phyloP scores from a whole-genome alignment of 2,888 invertebrate genomes.

The Iphiclides podalirius region DNA sequence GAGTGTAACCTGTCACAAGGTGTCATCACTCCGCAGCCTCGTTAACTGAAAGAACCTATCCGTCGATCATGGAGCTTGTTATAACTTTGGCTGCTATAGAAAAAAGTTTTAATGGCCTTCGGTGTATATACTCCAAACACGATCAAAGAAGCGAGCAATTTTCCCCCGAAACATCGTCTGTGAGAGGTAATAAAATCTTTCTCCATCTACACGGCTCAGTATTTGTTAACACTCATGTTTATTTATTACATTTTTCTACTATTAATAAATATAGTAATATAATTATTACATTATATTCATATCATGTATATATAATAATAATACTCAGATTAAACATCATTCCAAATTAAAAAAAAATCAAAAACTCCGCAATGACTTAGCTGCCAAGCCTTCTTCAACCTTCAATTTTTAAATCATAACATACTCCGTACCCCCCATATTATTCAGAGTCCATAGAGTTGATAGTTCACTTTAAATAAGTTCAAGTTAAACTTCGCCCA shows the following conservation, averaged over 20 bases:
- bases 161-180: slow-evolving; percentile 21
- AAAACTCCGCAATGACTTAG: too few relatives aligned
- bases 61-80: slow-evolving; percentile 53
- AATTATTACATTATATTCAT: too few relatives aligned
- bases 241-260: slow-evolving; percentile 5
- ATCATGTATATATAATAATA: too few relatives aligned
- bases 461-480: too few relatives aligned
- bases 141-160: slow-evolving; percentile 22
- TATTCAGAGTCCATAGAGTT: too few relatives aligned
- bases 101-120: slow-evolving; percentile 50
- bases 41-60: slow-evolving; percentile 28
- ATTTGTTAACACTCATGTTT: slow-evolving; percentile 18
- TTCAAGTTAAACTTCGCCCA: too few relatives aligned
- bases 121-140: slow-evolving; percentile 21
- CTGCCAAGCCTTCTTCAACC: too few relatives aligned
- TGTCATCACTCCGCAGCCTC: slow-evolving; percentile 28
- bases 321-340: too few relatives aligned
- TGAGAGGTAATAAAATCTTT: slow-evolving; percentile 21
- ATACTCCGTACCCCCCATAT: too few relatives aligned
- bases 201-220: slow-evolving; percentile 4
- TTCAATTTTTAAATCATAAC: too few relatives aligned
- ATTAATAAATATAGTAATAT: too few relatives aligned
- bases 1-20: slow-evolving; percentile 11
- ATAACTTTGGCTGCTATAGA: slow-evolving; percentile 46
- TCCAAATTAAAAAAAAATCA: too few relatives aligned